A percentile compares a stretch with the other conserved stretches of the same genome.
Evolutionary conservation across 1,140 invertebrate species (phyloP).

Genomic region (Camponotus vicinus): DNA sequence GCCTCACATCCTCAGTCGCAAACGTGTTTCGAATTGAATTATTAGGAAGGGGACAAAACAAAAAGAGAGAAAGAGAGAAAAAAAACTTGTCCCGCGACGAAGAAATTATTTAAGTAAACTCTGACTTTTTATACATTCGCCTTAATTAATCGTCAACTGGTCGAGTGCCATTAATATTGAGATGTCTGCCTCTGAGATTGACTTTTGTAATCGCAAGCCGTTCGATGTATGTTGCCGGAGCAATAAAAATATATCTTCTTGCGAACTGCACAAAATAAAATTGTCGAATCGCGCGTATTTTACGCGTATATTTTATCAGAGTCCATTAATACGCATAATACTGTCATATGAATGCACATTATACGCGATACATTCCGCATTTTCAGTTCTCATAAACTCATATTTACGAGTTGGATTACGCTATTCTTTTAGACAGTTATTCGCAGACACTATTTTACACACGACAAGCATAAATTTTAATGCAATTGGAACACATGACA

Average conservation of each 20-base stretch:
- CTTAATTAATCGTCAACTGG: constrained; percentile 27
- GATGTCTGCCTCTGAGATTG: neutral
- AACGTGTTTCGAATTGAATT: constrained; percentile 60
- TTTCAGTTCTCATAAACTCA: neutral
- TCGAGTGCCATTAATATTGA: constrained; percentile 18
- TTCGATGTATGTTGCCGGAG: neutral
- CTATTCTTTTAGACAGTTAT: neutral
- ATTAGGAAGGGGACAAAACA: neutral
- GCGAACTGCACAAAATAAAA: constrained; percentile 7
- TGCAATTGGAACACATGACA: no score
- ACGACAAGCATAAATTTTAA: neutral
- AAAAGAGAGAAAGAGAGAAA: neutral
- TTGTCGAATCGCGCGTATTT: constrained; percentile 1
- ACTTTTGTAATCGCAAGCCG: constrained; percentile 29
- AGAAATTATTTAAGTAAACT: constrained; percentile 33
- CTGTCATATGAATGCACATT: neutral
- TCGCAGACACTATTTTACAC: neutral
- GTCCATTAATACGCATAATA: constrained; percentile 10
- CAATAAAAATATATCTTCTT: constrained; percentile 10
- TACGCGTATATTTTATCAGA: neutral
- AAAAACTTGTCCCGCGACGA: constrained; percentile 1
- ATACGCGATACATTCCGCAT: neutral
- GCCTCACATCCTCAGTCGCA: neutral
- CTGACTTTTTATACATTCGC: neutral
- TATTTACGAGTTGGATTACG: neutral